Evolutionary conservation across 2,888 invertebrate genomes (phyloP).

Genomic region (Tetramorium bicarinatum): DNA sequence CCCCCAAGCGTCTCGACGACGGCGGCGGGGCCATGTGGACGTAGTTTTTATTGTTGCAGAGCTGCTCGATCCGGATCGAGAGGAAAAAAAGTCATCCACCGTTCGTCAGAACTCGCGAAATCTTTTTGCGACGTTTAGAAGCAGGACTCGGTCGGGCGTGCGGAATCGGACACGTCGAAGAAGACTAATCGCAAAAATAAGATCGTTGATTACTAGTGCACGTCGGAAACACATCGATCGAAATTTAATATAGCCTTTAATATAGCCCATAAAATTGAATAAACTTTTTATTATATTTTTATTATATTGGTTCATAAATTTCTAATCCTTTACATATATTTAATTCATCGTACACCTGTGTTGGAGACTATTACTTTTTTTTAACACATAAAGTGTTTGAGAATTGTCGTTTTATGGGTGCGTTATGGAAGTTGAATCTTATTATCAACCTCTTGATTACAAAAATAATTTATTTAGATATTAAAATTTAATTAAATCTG

Average conservation of each 20-base stretch:
- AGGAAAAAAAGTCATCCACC: constrained; percentile 22
- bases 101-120: constrained; percentile 13
- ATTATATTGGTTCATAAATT: neutral
- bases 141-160: constrained; percentile 9
- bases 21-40: constrained; percentile 65
- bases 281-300: neutral
- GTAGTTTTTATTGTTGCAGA: constrained; percentile 68
- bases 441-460: neutral
- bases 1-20: constrained; percentile 44
- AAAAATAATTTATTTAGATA: constrained; percentile 11
- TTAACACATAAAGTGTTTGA: neutral
- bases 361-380: neutral
- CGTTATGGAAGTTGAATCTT: neutral
- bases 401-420: neutral
- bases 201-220: neutral
- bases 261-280: no score
- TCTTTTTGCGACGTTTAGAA: constrained; percentile 14
- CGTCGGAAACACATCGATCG: neutral
- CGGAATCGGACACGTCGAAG: neutral
- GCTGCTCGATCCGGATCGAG: constrained; percentile 22
- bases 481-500: neutral
- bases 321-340: neutral
- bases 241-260: neutral
- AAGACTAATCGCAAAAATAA: constrained; percentile 5
- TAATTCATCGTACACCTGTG: neutral